Conservation (phyloP, 2,113 vertebrate genomes). For the Sakesphorus luctuosus region DNA sequence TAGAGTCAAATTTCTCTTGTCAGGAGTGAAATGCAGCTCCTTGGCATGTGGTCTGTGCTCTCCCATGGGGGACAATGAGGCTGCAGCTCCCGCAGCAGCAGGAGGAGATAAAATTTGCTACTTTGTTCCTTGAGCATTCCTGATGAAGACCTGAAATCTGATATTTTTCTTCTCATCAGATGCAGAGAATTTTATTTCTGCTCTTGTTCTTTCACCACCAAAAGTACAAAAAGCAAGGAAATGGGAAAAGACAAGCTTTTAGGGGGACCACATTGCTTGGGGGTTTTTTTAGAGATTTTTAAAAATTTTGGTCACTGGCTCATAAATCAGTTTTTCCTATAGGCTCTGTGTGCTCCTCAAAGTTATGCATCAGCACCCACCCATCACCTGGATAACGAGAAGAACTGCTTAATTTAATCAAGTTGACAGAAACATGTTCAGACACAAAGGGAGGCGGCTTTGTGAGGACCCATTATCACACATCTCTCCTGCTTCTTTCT, state of each 20-base stretch:
- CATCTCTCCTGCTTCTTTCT: not conserved
- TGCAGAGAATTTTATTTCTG: not conserved
- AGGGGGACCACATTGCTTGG: not conserved
- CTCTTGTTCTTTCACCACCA: not conserved
- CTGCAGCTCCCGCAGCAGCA: not conserved
- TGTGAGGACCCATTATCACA: not conserved
- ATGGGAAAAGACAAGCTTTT: not conserved
- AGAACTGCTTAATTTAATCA: not conserved
- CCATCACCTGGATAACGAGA: not conserved
- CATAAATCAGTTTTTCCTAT: not conserved
- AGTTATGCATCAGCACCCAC: not conserved
- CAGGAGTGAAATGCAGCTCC: not conserved
- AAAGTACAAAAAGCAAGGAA: not conserved
- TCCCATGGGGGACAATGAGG: rapidly evolving
- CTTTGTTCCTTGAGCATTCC: not conserved
- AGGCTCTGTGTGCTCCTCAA: not conserved
- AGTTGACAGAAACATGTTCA: not conserved
- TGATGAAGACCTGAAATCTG: not conserved
- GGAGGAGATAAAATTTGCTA: not conserved
- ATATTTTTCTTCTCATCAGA: not conserved
- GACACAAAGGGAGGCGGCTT: not conserved
- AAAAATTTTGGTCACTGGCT: not conserved
- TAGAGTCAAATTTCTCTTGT: not conserved
- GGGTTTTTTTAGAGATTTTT: not conserved
- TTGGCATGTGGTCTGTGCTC: not conserved